phyloP scores from a whole-genome alignment of 1,140 invertebrate genomes.

The Dendrolimus kikuchii region DNA sequence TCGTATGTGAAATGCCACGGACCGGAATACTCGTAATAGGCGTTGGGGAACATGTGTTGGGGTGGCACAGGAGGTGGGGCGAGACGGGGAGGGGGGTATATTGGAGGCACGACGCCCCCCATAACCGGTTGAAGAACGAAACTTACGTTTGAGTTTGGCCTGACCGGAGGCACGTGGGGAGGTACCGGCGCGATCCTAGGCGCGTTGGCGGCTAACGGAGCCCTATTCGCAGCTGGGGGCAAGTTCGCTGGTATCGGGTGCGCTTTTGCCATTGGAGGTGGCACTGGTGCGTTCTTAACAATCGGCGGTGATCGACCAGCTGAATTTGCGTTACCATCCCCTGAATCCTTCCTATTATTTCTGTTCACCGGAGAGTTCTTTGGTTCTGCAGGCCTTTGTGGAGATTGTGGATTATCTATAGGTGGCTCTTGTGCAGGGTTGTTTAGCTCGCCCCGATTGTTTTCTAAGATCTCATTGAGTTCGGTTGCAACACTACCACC shows the following conservation, averaged over 20 bases:
- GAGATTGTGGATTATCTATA: constrained; percentile 2
- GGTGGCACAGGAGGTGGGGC: constrained; percentile 25
- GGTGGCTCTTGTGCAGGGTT: not conserved
- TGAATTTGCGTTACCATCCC: constrained; percentile 2
- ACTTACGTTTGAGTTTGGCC: constrained; percentile 63
- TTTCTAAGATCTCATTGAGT: constrained; percentile 43
- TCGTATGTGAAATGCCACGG: constrained; percentile 64
- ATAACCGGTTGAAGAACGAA: constrained; percentile 59
- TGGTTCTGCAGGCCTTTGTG: constrained; percentile 16
- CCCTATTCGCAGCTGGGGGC: constrained; percentile 17
- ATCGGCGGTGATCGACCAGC: not conserved
- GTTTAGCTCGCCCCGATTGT: constrained; percentile 14
- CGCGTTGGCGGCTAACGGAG: not conserved
- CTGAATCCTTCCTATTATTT: constrained; percentile 11
- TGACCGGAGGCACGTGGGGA: constrained; percentile 10
- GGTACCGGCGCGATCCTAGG: not conserved
- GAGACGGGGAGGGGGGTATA: constrained; percentile 37
- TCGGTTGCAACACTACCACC: constrained; percentile 51
- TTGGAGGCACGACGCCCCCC: constrained; percentile 36
- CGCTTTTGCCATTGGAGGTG: constrained; percentile 24
- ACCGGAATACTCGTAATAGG: constrained; percentile 50
- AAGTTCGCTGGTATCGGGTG: constrained; percentile 34
- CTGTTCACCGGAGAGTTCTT: constrained; percentile 18
- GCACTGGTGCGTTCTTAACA: not conserved
- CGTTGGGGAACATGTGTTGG: constrained; percentile 38